phyloP scores from a whole-genome alignment of 2,797 vertebrate species.

The Sparus aurata region DNA sequence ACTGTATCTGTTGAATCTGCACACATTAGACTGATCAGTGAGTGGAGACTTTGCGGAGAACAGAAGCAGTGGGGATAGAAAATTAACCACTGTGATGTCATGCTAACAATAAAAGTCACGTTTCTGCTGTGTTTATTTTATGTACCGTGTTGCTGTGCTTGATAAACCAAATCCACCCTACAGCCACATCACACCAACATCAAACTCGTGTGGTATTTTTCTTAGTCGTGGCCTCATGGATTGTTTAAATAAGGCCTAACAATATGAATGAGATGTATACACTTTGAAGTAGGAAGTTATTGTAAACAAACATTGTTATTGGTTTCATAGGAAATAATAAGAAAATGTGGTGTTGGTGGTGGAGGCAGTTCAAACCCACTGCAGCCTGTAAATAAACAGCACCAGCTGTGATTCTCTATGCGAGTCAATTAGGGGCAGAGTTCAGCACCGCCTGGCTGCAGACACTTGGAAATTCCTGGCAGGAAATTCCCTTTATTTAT shows the following conservation, averaged over 20 bases:
- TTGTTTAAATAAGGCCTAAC: too few species aligned
- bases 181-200: too few species aligned
- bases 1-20: background rate
- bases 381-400: slow-evolving; percentile 63
- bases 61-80: background rate
- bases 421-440: slow-evolving; percentile 60
- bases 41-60: slow-evolving; percentile 1
- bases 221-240: too few species aligned
- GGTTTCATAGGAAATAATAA: slow-evolving; percentile 35
- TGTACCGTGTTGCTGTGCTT: too few species aligned
- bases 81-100: too few species aligned
- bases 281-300: too few species aligned
- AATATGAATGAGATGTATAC: too few species aligned
- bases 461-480: slow-evolving; percentile 76
- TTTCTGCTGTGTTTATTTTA: too few species aligned
- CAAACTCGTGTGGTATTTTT: too few species aligned
- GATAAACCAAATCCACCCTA: too few species aligned
- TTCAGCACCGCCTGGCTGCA: slow-evolving; percentile 55
- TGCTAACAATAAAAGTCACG: too few species aligned
- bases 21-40: slow-evolving; percentile 15
- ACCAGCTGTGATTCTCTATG: slow-evolving; percentile 41
- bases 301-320: background rate
- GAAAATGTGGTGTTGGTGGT: slow-evolving; percentile 30
- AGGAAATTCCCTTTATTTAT: slow-evolving; percentile 77
- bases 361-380: slow-evolving; percentile 33